These are phyloP conservation scores for Felis catus DNA, from an alignment of 2,113 vertebrate genomes.

Conservation along the genomic window F.catus_Fca126_mat1.0 CM031420.1:6278001-6278500, in stretches of 20 bases:
- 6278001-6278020: not conserved
- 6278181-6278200: not conserved
- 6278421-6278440: not conserved
- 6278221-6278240: not conserved
- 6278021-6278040: not conserved
- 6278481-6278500: too few species aligned
- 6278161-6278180: not conserved
- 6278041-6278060: not conserved
- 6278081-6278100: not conserved
- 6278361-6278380: too few species aligned
- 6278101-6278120: not conserved
- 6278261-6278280: not conserved
- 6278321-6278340: not conserved
- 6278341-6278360: not conserved
- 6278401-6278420: not conserved
- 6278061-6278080: not conserved
- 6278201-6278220: not conserved
- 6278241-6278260: not conserved
- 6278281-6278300: not conserved
- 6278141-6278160: not conserved
- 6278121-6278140: not conserved
- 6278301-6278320: not conserved
- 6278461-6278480: not conserved
- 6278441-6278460: not conserved
- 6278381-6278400: not conserved